Conservation (phyloP, 2,888 invertebrate genomes). For the Mimachlamys varia region DNA sequence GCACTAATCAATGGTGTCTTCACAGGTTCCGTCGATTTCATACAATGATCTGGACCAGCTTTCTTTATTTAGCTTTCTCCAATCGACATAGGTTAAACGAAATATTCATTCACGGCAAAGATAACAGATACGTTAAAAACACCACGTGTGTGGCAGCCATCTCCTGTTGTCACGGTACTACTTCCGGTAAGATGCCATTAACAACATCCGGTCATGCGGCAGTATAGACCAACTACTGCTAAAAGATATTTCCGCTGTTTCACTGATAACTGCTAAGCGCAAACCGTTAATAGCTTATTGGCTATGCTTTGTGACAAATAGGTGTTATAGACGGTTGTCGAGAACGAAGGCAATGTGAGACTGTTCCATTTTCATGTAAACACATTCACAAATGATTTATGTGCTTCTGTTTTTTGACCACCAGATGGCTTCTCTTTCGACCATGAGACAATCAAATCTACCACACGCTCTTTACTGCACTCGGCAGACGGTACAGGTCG, state of each 20-base stretch:
- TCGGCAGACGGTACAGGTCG: no score
- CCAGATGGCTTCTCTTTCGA: no score
- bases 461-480: no score
- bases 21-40: not conserved
- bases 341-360: no score
- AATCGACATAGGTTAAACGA: not conserved
- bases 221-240: not conserved
- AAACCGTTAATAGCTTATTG: not conserved
- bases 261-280: not conserved
- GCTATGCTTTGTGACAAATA: no score
- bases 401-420: no score
- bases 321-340: no score
- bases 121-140: not conserved
- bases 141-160: not conserved
- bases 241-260: not conserved
- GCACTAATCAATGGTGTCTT: not conserved
- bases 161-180: not conserved
- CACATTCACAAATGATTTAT: no score
- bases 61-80: not conserved
- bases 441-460: no score
- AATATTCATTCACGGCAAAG: not conserved
- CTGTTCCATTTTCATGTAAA: no score
- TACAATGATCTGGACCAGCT: not conserved
- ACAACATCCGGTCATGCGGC: not conserved
- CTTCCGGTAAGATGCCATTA: conserved; percentile 12